Percentiles rank a stretch among this genome's conserved stretches.
Evolutionary conservation across 92 coral and sea anemone genomes (phyloP).

Genomic region (Desmophyllum pertusum): DNA sequence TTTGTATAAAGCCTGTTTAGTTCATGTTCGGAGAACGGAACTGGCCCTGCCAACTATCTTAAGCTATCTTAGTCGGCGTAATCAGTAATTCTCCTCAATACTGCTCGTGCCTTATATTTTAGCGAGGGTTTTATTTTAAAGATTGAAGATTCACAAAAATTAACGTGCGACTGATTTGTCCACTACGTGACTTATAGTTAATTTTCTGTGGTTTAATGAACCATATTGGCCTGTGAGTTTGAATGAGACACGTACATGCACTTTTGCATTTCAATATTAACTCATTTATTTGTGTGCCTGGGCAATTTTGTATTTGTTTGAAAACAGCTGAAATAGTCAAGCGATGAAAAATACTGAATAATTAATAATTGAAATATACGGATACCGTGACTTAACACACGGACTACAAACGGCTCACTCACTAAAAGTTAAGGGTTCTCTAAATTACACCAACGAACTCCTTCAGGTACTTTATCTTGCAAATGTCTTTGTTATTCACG

Average conservation of each 20-base stretch:
- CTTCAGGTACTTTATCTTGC: neutral
- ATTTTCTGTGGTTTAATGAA: neutral
- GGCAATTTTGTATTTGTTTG: neutral
- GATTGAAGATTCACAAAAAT: too few species aligned
- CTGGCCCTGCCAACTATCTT: neutral
- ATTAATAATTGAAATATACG: too few species aligned
- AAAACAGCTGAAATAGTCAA: neutral
- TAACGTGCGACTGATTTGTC: too few species aligned
- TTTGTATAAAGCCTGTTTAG: too few species aligned
- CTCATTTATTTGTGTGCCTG: neutral
- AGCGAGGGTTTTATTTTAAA: neutral
- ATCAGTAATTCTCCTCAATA: neutral
- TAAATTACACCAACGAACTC: too few species aligned
- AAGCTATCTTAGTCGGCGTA: neutral
- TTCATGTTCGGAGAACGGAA: neutral
- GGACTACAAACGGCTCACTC: too few species aligned
- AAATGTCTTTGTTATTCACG: neutral
- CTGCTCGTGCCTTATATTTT: neutral
- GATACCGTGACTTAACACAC: too few species aligned
- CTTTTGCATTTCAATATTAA: too few species aligned
- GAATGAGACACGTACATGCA: neutral
- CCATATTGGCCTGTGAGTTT: neutral
- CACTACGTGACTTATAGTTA: neutral
- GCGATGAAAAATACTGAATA: too few species aligned
- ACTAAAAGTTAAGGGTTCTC: too few species aligned